A percentile compares a stretch with the other conserved stretches of the same genome.
phyloP scores from a whole-genome alignment of 1,140 invertebrate species.

The Lucilia sericata region DNA sequence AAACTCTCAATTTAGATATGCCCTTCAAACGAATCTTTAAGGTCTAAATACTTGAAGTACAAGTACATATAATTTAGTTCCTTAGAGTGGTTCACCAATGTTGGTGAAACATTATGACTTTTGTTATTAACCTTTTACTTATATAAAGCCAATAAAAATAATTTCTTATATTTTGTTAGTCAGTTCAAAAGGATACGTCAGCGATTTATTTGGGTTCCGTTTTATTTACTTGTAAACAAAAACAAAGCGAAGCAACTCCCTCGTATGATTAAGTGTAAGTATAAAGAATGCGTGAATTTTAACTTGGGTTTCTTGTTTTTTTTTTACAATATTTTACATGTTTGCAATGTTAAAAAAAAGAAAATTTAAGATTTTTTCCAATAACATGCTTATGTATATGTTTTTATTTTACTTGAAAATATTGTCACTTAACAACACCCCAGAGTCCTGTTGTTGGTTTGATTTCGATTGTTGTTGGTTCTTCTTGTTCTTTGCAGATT shows the following conservation, averaged over 20 bases:
- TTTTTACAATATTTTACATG: constrained; percentile 45
- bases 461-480: constrained; percentile 32
- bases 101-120: neutral
- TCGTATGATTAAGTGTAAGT: too few relatives aligned
- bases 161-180: constrained; percentile 15
- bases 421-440: constrained; percentile 62
- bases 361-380: constrained; percentile 25
- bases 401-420: neutral
- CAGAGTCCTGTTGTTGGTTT: constrained; percentile 59
- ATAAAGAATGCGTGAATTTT: too few relatives aligned
- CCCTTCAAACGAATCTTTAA: too few relatives aligned
- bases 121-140: neutral
- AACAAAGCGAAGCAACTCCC: neutral
- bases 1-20: too few relatives aligned
- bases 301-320: neutral
- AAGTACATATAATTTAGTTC: too few relatives aligned
- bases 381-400: constrained; percentile 51
- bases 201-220: constrained; percentile 53
- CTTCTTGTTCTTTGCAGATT: neutral
- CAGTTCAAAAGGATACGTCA: constrained; percentile 62
- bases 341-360: constrained; percentile 30
- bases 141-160: constrained; percentile 60
- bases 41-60: too few relatives aligned
- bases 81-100: too few relatives aligned
- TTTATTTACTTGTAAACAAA: neutral